Conservation (phyloP, 2,888 invertebrate species). For the Eupeodes latifasciatus region DNA sequence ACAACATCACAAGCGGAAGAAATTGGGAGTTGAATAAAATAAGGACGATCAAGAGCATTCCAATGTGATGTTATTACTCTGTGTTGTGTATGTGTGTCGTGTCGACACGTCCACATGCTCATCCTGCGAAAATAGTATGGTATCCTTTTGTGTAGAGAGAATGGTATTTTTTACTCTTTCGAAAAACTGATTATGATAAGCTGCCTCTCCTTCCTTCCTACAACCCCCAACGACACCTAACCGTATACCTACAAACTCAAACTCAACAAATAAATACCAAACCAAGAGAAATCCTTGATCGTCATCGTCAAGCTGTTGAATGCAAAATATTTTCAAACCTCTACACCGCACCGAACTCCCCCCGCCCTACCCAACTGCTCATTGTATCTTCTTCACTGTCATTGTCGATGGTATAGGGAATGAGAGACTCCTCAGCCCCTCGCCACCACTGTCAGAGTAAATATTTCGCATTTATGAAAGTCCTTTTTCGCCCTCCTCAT, state of each 20-base stretch:
- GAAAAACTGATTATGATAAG: constrained; percentile 52
- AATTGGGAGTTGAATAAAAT: constrained; percentile 14
- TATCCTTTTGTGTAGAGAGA: constrained; percentile 14
- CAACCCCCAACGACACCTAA: background rate
- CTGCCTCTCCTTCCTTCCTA: constrained; percentile 3
- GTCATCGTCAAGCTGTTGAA: constrained; percentile 72
- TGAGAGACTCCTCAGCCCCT: background rate
- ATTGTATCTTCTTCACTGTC: background rate
- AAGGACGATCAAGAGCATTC: constrained; percentile 32
- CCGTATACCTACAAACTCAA: constrained; percentile 14
- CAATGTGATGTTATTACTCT: constrained; percentile 2
- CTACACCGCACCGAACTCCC: background rate
- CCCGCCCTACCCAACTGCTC: background rate
- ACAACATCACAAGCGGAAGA: background rate
- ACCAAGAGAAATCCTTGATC: constrained; percentile 49
- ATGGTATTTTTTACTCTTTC: constrained; percentile 27
- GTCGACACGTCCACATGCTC: background rate
- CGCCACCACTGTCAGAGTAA: constrained; percentile 12
- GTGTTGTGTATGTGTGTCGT: background rate
- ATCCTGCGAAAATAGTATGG: constrained; percentile 32
- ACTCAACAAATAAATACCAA: constrained; percentile 13
- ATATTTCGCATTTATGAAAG: constrained; percentile 55
- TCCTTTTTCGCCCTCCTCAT: background rate
- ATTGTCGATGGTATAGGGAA: constrained; percentile 22
- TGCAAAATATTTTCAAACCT: constrained; percentile 61